Percentiles rank a stretch among this genome's conserved stretches.
These are phyloP conservation scores for Agraylea sexmaculata DNA, from an alignment of 1,140 invertebrate species.

Conservation along the genomic window DNA sequence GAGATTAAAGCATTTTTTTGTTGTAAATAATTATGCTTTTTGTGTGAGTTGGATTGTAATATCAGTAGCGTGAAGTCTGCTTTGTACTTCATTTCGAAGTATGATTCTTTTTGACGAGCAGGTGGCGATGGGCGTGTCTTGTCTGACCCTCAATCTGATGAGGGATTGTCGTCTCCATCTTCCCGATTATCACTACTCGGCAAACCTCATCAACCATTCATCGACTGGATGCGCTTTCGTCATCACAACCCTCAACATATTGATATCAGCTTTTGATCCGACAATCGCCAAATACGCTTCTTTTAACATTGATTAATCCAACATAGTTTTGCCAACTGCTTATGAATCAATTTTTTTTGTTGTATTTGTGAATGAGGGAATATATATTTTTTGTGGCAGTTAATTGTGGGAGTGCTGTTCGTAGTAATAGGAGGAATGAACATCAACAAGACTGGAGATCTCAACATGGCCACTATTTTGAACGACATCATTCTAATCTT, in stretches of 20 bases:
- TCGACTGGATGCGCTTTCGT: conserved; percentile 57
- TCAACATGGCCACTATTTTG: conserved; percentile 55
- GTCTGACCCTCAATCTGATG: conserved; percentile 58
- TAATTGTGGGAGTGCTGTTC: conserved; percentile 65
- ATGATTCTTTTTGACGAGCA: conserved; percentile 20
- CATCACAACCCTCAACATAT: conserved; percentile 63
- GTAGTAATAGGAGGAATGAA: conserved; percentile 67
- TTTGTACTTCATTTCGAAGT: no score
- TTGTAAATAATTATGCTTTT: no score
- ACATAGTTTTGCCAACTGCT: neutral
- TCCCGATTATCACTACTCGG: conserved; percentile 51
- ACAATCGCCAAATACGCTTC: conserved; percentile 38
- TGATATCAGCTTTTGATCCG: conserved; percentile 69
- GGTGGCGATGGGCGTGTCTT: conserved; percentile 50
- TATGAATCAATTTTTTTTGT: conserved; percentile 1
- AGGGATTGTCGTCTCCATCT: conserved; percentile 63
- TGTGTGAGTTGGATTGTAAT: no score
- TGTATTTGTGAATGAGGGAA: neutral
- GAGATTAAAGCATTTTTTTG: no score
- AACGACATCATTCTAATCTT: conserved; percentile 70
- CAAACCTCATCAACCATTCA: conserved; percentile 57
- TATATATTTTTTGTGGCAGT: conserved; percentile 35
- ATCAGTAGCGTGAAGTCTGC: no score
- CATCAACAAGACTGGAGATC: conserved; percentile 60
- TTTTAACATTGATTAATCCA: conserved; percentile 16